Base-by-base conservation (phyloP, 1,140 invertebrate genomes). In the Drosophila insularis region DNA sequence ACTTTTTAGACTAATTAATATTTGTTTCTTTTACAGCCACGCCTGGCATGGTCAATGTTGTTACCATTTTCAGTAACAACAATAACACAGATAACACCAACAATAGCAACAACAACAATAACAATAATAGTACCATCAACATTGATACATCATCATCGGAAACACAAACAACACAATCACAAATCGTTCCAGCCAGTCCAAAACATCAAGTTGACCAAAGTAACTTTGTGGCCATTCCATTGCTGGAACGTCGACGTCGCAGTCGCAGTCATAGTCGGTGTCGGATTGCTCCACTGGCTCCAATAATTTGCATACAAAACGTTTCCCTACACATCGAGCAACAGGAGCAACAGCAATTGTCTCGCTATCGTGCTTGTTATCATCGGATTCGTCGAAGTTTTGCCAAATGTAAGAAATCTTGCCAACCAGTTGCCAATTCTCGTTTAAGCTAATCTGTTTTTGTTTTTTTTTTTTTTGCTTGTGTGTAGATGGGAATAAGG, bases 211-310 rank as follows among this genome's bases (percentile, higher is more conserved):
- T 55, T n/a, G 53, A 19, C 1, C 8, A 43, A 11, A 39, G 72
- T n/a, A 74, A 63, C 21, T 82, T 86, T 63, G 82, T 87, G 35
- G 76, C 79, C 7, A 76, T 86, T 31, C 82, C 82, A 8, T 35
- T 86, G 61, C 17, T 87, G 53, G 82, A 86, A 8, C 82, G 79
- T 55, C 82, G 82, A 14, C 80, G 82, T 65, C 82, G 82, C 60
- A 86, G 81, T 59, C 81, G 84, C 69, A 87, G 82, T n/a, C 78
- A 78, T 54, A 87, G 82, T 23, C 78, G 68, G 39, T 87, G 82
- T 40, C 78, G 69, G 50, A 79, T 86, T 17, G 62, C 72, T 17
- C 79, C 79, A 6, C 62, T 89, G 84, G 63, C 84, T 17, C 84
- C 82, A 13, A 87, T 87, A 1, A 79, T 82, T 68, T 87, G 84